A percentile compares a stretch with the other conserved stretches of the same genome.
These are phyloP conservation scores for Lamprotornis superbus DNA, from an alignment of 2,113 vertebrate species.

Conservation along the genomic window DNA sequence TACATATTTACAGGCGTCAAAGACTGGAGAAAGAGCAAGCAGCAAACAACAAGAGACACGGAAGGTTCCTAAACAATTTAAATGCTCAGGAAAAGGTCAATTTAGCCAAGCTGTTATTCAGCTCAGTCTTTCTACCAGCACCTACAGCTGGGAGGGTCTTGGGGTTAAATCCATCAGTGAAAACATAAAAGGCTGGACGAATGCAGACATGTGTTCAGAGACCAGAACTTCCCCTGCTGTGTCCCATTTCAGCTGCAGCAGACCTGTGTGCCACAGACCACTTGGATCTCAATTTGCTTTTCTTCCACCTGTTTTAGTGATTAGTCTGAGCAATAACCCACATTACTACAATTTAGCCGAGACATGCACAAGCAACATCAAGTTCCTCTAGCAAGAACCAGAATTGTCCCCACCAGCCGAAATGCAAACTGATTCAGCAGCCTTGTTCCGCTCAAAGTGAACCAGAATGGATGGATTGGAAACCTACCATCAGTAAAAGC, in stretches of 20 bases:
- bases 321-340: neutral
- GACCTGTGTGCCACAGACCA: neutral
- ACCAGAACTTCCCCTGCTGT: neutral
- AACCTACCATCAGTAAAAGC: neutral
- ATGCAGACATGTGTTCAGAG: neutral
- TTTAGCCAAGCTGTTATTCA: neutral
- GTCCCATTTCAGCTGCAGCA: neutral
- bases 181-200: neutral
- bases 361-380: accelerated
- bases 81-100: neutral
- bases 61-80: neutral
- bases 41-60: neutral
- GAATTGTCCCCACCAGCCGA: neutral
- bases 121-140: neutral
- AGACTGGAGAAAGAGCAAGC: neutral
- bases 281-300: neutral
- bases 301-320: neutral
- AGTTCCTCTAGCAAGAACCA: neutral
- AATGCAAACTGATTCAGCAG: neutral
- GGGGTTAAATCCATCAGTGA: neutral
- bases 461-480: neutral
- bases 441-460: neutral
- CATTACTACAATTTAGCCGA: accelerated
- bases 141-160: neutral
- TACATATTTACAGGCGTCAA: neutral